Base-by-base conservation (phyloP, 2,888 invertebrate genomes). In the Amiota communis region DNA sequence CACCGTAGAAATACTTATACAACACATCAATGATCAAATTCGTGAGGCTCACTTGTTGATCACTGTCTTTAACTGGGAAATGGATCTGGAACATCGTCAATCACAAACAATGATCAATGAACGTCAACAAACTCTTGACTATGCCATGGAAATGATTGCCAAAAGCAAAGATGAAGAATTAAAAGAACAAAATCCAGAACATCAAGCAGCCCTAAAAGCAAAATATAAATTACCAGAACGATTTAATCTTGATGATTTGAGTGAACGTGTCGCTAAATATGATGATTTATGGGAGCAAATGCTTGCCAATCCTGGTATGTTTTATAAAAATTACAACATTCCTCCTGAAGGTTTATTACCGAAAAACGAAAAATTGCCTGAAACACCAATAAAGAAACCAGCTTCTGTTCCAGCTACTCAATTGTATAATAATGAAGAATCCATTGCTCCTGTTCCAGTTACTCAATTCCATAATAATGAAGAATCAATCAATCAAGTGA, bases 1-100 rank as follows among this genome's bases (percentile, higher is more conserved):
- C 23, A 68, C 68, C 8, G 51, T 87, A 69, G 81, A 83, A 64
- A n/a, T 48, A 0, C 53, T 81, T 20, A 36, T 88, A 69, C 9
- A 72, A 17, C 72, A 78, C 48, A 70, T 85, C 47, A 80, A 74
- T 11, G 82, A 82, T 8, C 78, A 77, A 69, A 72, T 88, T n/a
- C 86, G 86, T 23, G 77, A 84, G 12, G 75, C 81, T 12, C 81
- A 87, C 71, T 51, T 87, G 15, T 73, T 75, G 23, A 74, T 88
- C 8, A 72, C 83, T 67, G 79, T 80, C 0, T 86, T 82, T 64
- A 86, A 87, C 72, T 87, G 88, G 87, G 81, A 80, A 74, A 84
- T 86, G 77, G 85, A 85, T 51, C 70, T 73, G 1, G 83, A 86
- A 49, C 77, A 83, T 74, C 85, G 81, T 23, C 84, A 77, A n/a